Base-by-base conservation (phyloP, 2,797 vertebrate species). In the Anniella stebbinsi region DNA sequence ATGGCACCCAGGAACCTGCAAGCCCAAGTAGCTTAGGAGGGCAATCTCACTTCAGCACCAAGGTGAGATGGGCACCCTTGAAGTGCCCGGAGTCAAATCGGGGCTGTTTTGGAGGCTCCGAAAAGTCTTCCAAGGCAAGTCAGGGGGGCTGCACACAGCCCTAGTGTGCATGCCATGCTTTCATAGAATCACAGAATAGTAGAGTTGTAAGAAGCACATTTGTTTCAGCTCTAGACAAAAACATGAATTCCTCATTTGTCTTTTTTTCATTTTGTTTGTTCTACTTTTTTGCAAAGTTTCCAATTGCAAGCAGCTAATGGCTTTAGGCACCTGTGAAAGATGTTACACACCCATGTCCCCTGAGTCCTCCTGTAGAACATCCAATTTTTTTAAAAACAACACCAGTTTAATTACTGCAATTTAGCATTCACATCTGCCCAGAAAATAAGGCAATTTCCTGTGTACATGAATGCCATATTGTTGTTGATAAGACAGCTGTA, bases 401-500 rank as follows among this genome's bases (percentile, higher is more conserved):
- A 87, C 92, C 91, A 93, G 94, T 95, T 96, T 94, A 97, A 96
- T 97, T 96, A 94, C 88, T 93, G 28, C 51, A 92, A 77, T 76
- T 96, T 95, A 94, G 96, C 95, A 93, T 94, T 95, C 91, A 95
- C 94, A 92, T 90, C 93, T 90, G 72, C 94, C 89, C 94, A 90
- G 88, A 90, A 96, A 92, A 91, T 87, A 96, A 95, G 75, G 93
- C 94, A 97, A 96, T 96, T 95, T 96, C 96, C 92, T 95, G 63
- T 76, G 94, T 93, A 95, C 84, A 95, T 87, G 96, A 96, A 96
- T 95, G 94, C 88, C 94, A 92, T 96, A 96, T 93, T 94, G 84
- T 88, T 88, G 92, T 92, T 88, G 94, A 95, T 95, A 93, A 95
- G 87, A 78, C 51, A 87, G 90, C 94, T 93, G 95, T 96, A 94